Conservation (phyloP, 2,113 vertebrate species). For the Seriola dumerili region DNA sequence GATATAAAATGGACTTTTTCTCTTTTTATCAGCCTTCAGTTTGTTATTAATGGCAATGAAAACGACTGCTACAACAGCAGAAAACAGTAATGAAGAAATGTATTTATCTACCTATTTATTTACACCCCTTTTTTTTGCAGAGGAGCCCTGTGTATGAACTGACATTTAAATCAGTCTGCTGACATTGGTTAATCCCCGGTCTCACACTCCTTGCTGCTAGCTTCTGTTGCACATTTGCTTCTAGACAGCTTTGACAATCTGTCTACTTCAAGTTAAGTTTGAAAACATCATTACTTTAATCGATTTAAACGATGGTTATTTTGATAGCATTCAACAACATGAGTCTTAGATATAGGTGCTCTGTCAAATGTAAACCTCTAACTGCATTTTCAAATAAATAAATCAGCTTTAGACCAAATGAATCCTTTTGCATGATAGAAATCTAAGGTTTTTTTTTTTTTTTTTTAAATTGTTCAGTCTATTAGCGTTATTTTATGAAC, state of each 20-base stretch:
- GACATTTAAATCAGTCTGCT: constrained; percentile 8
- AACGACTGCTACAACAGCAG: constrained; percentile 34
- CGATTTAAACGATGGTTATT: not conserved
- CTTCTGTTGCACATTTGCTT: constrained; percentile 18
- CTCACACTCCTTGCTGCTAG: not conserved
- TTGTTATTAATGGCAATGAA: constrained; percentile 44
- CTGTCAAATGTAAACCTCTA: not conserved
- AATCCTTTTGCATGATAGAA: not conserved
- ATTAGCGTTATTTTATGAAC: constrained; percentile 22
- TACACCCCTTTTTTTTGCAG: constrained; percentile 5
- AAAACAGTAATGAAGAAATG: not conserved
- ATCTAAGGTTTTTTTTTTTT: not conserved
- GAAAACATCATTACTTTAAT: not conserved
- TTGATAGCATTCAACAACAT: not conserved
- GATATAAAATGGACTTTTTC: constrained; percentile 53
- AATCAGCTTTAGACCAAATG: not conserved
- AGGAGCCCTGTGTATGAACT: not conserved
- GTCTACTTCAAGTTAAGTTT: not conserved
- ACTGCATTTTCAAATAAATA: not conserved
- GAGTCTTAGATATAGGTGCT: too few relatives aligned
- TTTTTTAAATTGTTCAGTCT: constrained; percentile 17
- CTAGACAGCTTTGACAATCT: not conserved
- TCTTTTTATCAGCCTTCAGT: not conserved
- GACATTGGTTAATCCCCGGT: not conserved
- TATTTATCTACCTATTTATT: constrained; percentile 7